Evolutionary conservation across 2,888 invertebrate species (phyloP).

Genomic region (Liposcelis brunnea): DNA sequence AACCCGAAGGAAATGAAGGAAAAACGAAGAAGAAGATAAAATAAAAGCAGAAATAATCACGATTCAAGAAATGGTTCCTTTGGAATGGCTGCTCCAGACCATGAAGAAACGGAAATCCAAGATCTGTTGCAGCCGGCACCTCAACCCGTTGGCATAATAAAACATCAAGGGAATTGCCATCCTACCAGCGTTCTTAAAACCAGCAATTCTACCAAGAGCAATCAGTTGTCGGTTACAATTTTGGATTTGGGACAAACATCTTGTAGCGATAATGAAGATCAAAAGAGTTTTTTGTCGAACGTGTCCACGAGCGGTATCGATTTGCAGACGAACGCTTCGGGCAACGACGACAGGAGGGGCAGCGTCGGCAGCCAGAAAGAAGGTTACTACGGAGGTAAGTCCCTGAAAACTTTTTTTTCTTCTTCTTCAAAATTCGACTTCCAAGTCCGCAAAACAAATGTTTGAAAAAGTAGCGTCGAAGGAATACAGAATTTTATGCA

Average conservation of each 20-base stretch:
- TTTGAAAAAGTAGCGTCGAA: too few relatives aligned
- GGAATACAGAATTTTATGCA: too few relatives aligned
- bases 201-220: conserved; percentile 10
- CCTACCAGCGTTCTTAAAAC: conserved; percentile 1
- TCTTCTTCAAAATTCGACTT: too few relatives aligned
- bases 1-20: too few relatives aligned
- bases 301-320: background rate
- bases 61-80: too few relatives aligned
- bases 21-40: too few relatives aligned
- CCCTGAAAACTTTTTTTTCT: too few relatives aligned
- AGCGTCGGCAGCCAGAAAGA: conserved; percentile 1
- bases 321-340: background rate
- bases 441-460: too few relatives aligned
- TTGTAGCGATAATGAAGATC: conserved; percentile 12
- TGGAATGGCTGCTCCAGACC: conserved; percentile 3
- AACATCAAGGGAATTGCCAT: background rate
- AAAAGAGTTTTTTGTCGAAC: conserved; percentile 4
- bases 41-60: too few relatives aligned
- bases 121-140: background rate
- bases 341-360: background rate
- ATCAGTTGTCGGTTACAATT: conserved; percentile 17
- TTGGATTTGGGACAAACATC: conserved; percentile 16
- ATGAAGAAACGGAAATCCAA: conserved; percentile 2
- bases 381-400: background rate
- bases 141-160: background rate